Evolutionary conservation across 2,113 vertebrate genomes (phyloP), one percentile per base, ranked within the genome.

Genomic region (Pipra filicauda): DNA sequence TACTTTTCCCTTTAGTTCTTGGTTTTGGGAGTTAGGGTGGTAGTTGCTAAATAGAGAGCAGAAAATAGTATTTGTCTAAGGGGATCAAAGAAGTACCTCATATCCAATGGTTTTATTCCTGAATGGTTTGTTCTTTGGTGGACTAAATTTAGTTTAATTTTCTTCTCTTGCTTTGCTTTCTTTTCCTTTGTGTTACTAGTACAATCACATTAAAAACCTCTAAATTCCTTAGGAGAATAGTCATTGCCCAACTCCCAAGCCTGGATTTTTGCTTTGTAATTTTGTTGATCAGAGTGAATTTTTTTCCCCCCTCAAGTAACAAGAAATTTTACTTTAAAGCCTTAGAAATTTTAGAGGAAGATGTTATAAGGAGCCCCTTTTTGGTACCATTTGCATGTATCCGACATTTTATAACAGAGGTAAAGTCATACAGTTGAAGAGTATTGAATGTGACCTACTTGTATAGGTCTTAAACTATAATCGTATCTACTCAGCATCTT

Each of bases 381-480:
- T 44, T 84, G 19, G 15, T 52, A 54, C 24, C 11, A 31, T 11
- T 77, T 93, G 18, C 26, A 13, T 62, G 30, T 69, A 70, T 51
- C 37, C 44, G 58, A 59, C 49, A 65, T 17, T 71, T 69, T 30
- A 20, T 67, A 46, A 48, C 6, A 66, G 21, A 64, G 8, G 16
- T 3, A 91, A 82, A 90, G 57, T 5, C 9, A 49, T 20, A 33
- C 2, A 26, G 66, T 64, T 39, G 17, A 71, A 39, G 31, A 76
- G 1, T 33, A 44, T 6, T 59, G 52, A 88, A 52, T 0, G 0
- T n/a, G 23, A 46, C 8, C 2, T 43, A n/a, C 19, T 35, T 66
- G 14, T 61, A 27, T 39, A 55, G 21, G 22, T 64, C n/a, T 43
- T 59, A 84, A 59, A 22, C 16, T 71, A n/a, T 31, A 54, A 21